Evolutionary conservation across 2,888 invertebrate species (phyloP).

Genomic region (Darwinula stevensoni): DNA sequence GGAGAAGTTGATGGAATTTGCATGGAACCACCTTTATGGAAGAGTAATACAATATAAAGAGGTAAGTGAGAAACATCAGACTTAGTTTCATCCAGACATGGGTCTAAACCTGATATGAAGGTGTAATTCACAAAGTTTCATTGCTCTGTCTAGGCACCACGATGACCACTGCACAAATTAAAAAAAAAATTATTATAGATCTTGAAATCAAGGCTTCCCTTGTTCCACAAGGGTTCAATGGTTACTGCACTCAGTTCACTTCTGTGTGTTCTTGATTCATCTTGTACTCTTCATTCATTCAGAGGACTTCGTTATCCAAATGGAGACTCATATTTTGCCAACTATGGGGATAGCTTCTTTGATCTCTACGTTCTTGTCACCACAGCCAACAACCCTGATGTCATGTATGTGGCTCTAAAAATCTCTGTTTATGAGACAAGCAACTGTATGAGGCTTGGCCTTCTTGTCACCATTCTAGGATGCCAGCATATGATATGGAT

Average conservation of each 20-base stretch:
- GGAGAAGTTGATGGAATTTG: no score
- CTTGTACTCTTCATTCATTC: no score
- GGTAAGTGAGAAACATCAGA: no score
- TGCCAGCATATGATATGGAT: constrained; percentile 19
- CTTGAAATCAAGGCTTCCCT: no score
- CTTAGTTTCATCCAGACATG: no score
- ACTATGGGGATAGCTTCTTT: constrained; percentile 18
- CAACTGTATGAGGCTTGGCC: constrained; percentile 11
- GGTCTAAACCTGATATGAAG: not conserved
- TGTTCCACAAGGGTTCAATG: no score
- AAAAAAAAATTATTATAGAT: not conserved
- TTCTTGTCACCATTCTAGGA: constrained; percentile 13
- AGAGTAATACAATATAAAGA: no score
- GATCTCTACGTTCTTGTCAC: constrained; percentile 20
- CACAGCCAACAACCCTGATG: constrained; percentile 21
- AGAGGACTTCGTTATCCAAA: constrained; percentile 14
- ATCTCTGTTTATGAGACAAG: constrained; percentile 15
- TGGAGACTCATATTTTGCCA: constrained; percentile 16
- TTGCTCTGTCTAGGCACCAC: not conserved
- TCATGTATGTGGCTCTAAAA: constrained; percentile 15
- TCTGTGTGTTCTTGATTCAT: no score
- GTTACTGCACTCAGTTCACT: no score
- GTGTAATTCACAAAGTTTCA: not conserved
- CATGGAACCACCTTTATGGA: no score
- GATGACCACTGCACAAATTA: not conserved